phyloP scores from a whole-genome alignment of 2,888 invertebrate genomes.

The Miltochrista miniata region DNA sequence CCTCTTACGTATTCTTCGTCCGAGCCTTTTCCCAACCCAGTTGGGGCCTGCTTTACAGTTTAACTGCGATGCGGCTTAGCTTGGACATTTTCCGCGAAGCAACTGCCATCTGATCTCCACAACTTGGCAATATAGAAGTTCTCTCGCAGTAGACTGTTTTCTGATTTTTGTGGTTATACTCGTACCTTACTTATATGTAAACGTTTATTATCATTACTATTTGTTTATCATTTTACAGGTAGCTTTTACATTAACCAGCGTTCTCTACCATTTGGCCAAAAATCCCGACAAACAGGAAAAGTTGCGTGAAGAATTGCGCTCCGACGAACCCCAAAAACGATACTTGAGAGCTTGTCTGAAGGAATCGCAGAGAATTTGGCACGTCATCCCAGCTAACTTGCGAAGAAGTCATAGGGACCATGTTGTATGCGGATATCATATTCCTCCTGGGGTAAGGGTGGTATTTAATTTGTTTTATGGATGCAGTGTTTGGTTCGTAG shows the following conservation, averaged over 20 bases:
- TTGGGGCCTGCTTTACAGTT: no score
- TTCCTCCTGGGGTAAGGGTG: conserved; percentile 70
- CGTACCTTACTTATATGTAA: no score
- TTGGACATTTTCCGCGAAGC: no score
- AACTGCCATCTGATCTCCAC: no score
- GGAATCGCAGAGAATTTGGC: conserved; percentile 80
- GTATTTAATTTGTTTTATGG: background rate
- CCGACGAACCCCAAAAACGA: conserved; percentile 46
- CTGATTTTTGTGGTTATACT: no score
- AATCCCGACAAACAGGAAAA: conserved; percentile 82
- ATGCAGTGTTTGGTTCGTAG: background rate
- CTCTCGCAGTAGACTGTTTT: no score
- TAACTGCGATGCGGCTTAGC: no score
- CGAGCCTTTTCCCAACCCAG: no score
- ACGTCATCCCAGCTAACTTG: conserved; percentile 65
- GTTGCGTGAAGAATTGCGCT: conserved; percentile 61
- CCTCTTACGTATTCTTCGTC: no score
- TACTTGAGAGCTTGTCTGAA: conserved; percentile 86
- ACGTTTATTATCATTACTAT: no score
- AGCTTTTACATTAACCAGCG: conserved; percentile 59
- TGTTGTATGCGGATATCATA: conserved; percentile 64
- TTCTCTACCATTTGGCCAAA: conserved; percentile 81
- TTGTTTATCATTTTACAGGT: conserved; percentile 53
- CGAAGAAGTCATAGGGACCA: conserved; percentile 68
- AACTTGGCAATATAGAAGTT: no score